Conservation (phyloP, 1,140 invertebrate species). For the Lordiphosa clarofinis region DNA sequence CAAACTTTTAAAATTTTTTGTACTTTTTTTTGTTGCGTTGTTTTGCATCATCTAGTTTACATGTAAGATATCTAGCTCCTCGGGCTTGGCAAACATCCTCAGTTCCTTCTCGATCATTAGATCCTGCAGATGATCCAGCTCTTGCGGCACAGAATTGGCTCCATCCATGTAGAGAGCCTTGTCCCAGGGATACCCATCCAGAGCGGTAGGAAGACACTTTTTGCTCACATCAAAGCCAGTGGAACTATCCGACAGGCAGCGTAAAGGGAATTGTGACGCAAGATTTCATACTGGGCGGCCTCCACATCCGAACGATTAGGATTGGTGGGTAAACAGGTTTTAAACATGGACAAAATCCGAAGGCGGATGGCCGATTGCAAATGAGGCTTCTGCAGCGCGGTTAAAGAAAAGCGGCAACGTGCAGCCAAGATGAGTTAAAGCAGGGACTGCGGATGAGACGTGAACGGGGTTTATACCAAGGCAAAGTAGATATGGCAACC, state of each 20-base stretch:
- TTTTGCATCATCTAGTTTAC: slow-evolving; percentile 9
- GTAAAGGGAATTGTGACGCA: slow-evolving; percentile 65
- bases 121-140: slow-evolving; percentile 84
- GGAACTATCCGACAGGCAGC: slow-evolving; percentile 44
- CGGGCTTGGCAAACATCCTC: slow-evolving; percentile 85
- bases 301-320: slow-evolving; percentile 27
- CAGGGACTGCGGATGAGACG: slow-evolving; percentile 37
- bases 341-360: slow-evolving; percentile 66
- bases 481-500: slow-evolving; percentile 28
- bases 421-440: slow-evolving; percentile 51
- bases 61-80: slow-evolving; percentile 85
- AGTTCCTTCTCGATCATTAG: slow-evolving; percentile 86
- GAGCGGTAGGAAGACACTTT: slow-evolving; percentile 80
- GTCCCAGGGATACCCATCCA: slow-evolving; percentile 86
- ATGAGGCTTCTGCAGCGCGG: not conserved
- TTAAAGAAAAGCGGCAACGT: slow-evolving; percentile 37
- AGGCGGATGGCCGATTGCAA: slow-evolving; percentile 40
- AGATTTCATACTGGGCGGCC: slow-evolving; percentile 25
- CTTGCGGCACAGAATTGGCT: slow-evolving; percentile 80
- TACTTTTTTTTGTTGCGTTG: too few relatives aligned
- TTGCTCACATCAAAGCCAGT: slow-evolving; percentile 70
- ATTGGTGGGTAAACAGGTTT: slow-evolving; percentile 50
- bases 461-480: slow-evolving; percentile 55
- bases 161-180: slow-evolving; percentile 83
- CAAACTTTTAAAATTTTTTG: too few relatives aligned